Conservation (phyloP, 2,888 invertebrate genomes). For the Athrips mouffetella region DNA sequence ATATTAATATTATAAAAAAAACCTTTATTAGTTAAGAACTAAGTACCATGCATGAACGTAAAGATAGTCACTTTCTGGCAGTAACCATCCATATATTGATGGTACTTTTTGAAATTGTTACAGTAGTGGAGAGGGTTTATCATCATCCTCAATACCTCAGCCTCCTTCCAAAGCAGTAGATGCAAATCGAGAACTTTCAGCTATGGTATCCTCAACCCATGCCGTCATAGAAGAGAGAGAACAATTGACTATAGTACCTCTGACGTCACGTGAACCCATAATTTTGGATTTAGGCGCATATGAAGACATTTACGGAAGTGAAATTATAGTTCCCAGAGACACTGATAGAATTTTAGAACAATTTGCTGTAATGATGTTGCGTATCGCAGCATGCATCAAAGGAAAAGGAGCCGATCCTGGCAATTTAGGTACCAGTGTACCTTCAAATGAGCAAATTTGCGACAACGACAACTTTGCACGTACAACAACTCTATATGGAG, state of each 20-base stretch:
- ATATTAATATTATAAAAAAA: too few relatives aligned
- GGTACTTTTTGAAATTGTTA: slow-evolving; percentile 1
- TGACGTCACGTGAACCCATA: slow-evolving; percentile 31
- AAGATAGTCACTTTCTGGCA: too few relatives aligned
- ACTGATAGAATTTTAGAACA: slow-evolving; percentile 67
- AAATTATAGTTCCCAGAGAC: slow-evolving; percentile 55
- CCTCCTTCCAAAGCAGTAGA: slow-evolving; percentile 12
- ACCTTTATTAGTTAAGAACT: too few relatives aligned
- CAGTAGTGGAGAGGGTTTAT: slow-evolving; percentile 1
- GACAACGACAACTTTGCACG: slow-evolving; percentile 24
- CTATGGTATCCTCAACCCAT: slow-evolving; percentile 30
- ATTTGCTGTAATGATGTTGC: slow-evolving; percentile 60
- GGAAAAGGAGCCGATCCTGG: slow-evolving; percentile 36
- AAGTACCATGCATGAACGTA: too few relatives aligned
- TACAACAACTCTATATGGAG: slow-evolving; percentile 31
- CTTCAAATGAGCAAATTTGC: slow-evolving; percentile 16
- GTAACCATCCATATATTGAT: background rate
- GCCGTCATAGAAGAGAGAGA: slow-evolving; percentile 33
- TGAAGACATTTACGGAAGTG: slow-evolving; percentile 60
- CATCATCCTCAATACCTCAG: background rate
- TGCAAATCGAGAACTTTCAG: slow-evolving; percentile 23
- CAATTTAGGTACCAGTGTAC: too few relatives aligned
- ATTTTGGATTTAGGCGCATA: slow-evolving; percentile 45
- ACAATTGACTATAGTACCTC: background rate
- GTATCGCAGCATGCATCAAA: slow-evolving; percentile 50